Conservation (phyloP, 2,888 invertebrate genomes). For the Sminthurinus aureus region DNA sequence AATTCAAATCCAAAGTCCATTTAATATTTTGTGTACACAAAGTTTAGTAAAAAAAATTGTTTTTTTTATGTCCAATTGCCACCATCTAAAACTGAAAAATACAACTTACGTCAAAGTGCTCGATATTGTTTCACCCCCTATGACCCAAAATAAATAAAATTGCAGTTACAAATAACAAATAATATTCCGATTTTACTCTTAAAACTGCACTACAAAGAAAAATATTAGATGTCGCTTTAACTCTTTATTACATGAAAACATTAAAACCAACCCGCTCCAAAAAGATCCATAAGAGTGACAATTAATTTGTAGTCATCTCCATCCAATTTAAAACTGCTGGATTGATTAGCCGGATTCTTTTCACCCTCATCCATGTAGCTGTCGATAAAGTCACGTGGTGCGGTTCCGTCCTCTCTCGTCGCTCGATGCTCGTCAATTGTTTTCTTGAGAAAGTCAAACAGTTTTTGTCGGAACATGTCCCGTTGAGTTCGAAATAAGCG, state of each 20-base stretch:
- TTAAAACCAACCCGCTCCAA: background rate
- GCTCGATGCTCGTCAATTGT: background rate
- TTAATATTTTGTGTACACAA: too few species aligned
- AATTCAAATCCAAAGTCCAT: background rate
- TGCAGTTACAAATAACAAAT: too few species aligned
- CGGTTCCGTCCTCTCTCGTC: conserved; percentile 1
- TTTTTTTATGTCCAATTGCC: too few species aligned
- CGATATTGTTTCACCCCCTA: too few species aligned
- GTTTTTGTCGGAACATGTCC: background rate
- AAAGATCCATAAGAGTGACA: conserved; percentile 11
- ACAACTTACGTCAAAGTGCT: too few species aligned
- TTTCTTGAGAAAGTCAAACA: conserved; percentile 19
- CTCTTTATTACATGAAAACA: too few species aligned
- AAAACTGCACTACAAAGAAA: too few species aligned
- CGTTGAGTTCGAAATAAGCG: background rate
- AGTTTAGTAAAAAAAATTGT: too few species aligned
- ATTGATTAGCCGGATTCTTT: background rate
- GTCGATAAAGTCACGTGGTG: conserved; percentile 32
- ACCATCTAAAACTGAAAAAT: too few species aligned
- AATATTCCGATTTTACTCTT: too few species aligned
- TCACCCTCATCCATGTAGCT: background rate
- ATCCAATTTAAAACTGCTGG: background rate
- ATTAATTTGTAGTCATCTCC: background rate
- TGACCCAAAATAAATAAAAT: too few species aligned
- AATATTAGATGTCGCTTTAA: too few species aligned